These are phyloP conservation scores for Drosophila vallismaia DNA, from an alignment of 2,888 invertebrate genomes.

Conservation along the genomic window DNA sequence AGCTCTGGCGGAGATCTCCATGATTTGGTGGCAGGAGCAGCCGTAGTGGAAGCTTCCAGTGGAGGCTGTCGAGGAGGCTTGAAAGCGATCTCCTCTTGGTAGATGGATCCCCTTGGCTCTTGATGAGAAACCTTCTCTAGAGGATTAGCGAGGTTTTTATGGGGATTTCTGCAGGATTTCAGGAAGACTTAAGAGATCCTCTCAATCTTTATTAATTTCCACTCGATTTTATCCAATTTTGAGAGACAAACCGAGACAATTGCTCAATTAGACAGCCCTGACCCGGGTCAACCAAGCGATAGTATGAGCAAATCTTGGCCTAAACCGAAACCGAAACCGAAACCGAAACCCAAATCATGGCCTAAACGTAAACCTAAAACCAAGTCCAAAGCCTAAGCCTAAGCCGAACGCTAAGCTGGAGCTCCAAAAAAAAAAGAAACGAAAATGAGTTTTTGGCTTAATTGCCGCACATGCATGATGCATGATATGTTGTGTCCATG, in stretches of 20 bases:
- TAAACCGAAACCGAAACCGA: not conserved
- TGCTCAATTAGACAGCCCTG: constrained; percentile 41
- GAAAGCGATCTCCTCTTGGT: too few species aligned
- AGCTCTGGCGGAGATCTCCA: not conserved
- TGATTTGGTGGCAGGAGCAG: not conserved
- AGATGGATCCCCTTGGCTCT: too few species aligned
- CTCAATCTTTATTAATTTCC: not conserved
- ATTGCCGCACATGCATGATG: constrained; percentile 23
- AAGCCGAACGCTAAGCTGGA: not conserved
- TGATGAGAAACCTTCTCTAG: too few species aligned
- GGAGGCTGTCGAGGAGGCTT: too few species aligned
- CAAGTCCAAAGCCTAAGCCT: constrained; percentile 2
- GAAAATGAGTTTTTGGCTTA: constrained; percentile 21
- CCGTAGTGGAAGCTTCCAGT: too few species aligned
- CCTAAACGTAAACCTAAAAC: not conserved
- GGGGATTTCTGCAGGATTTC: too few species aligned
- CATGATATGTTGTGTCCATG: constrained; percentile 8
- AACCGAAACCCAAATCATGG: not conserved
- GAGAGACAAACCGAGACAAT: constrained; percentile 13
- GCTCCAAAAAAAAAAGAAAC: not conserved
- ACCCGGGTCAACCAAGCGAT: constrained; percentile 41
- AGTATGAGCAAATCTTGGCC: constrained; percentile 22
- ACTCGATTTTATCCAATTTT: not conserved
- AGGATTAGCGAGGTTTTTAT: too few species aligned
- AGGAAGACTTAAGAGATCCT: not conserved